A percentile compares a stretch with the other conserved stretches of the same genome.
phyloP scores from a whole-genome alignment of 2,113 vertebrate species.

The Balaenoptera acutorostrata region DNA sequence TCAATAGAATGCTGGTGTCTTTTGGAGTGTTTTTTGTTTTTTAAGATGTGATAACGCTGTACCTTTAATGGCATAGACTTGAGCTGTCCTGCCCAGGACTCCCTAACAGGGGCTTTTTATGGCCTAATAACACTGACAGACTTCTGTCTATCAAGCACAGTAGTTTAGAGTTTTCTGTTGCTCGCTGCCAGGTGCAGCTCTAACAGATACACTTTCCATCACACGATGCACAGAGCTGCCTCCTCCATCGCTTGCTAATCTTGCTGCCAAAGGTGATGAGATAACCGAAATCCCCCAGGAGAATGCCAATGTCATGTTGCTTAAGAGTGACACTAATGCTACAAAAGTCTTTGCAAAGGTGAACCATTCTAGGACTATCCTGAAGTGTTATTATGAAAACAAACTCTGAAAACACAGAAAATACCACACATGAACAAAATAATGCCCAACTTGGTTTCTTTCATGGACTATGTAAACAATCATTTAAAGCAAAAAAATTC shows the following conservation, averaged over 20 bases:
- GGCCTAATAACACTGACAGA: neutral
- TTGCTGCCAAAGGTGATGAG: neutral
- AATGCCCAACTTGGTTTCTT: neutral
- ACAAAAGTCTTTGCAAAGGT: neutral
- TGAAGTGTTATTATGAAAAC: neutral
- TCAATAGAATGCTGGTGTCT: too few relatives aligned
- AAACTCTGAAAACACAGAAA: neutral
- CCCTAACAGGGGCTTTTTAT: neutral
- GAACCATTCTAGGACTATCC: neutral
- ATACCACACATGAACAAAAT: neutral
- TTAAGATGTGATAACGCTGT: neutral
- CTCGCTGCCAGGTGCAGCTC: neutral
- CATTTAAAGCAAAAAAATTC: conserved; percentile 45
- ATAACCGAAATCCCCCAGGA: neutral
- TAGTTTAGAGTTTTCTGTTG: neutral
- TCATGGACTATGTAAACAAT: neutral
- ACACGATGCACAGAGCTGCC: neutral
- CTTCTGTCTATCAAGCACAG: neutral
- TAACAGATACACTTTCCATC: neutral
- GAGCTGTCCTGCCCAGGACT: neutral
- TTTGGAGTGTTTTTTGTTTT: too few relatives aligned
- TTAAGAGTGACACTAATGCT: neutral
- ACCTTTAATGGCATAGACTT: neutral
- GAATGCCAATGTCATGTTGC: neutral
- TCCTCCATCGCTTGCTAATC: neutral